phyloP scores from a whole-genome alignment of 2,797 vertebrate genomes.

The Apodemus agrarius region DNA sequence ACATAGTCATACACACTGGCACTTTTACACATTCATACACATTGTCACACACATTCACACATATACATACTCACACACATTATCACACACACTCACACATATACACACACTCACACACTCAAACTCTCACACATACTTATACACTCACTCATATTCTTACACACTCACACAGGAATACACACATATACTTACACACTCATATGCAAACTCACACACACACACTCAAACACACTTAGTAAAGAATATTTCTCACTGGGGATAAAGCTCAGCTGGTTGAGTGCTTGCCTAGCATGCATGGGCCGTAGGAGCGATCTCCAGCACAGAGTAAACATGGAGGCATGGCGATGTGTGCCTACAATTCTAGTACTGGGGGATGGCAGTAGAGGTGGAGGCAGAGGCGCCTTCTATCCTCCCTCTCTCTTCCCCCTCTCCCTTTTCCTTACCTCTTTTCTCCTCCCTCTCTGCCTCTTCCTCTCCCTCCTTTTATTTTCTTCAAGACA shows the following conservation, averaged over 20 bases:
- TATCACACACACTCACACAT: too few relatives aligned
- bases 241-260: neutral
- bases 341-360: neutral
- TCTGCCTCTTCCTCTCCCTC: neutral
- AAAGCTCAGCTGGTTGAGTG: neutral
- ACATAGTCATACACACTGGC: too few relatives aligned
- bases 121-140: too few relatives aligned
- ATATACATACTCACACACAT: too few relatives aligned
- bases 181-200: too few relatives aligned
- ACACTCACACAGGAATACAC: neutral
- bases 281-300: neutral
- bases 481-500: neutral
- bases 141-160: too few relatives aligned
- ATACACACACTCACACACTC: too few relatives aligned
- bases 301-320: neutral
- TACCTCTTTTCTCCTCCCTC: too few relatives aligned
- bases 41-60: neutral
- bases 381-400: neutral
- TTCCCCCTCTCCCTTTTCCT: fast-evolving
- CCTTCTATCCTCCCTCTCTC: neutral
- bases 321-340: neutral
- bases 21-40: neutral
- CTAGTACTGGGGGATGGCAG: neutral
- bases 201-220: neutral
- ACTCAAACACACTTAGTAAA: neutral